These are phyloP conservation scores for western clawed frog (Xenopus tropicalis) DNA, from an alignment of 2,113 vertebrate species.

Conservation along the genomic window DNA sequence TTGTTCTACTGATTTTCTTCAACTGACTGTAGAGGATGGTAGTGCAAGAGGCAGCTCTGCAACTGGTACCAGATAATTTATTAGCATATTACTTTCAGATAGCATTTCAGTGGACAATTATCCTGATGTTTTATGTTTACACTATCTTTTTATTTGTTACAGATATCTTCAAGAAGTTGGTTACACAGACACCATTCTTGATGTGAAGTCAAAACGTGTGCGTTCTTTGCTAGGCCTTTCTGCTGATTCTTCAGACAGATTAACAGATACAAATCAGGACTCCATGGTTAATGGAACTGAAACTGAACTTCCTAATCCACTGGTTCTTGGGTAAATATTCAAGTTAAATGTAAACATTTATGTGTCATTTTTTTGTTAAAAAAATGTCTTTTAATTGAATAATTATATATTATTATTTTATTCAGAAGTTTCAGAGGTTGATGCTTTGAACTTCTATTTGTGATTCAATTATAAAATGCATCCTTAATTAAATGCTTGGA, in stretches of 20 bases:
- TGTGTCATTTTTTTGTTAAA: neutral
- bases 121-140: slow-evolving; percentile 35
- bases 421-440: too few species aligned
- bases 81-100: slow-evolving; percentile 51
- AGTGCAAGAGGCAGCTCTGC: slow-evolving; percentile 72
- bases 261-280: slow-evolving; percentile 75
- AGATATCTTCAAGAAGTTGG: slow-evolving; percentile 97
- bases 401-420: too few species aligned
- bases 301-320: slow-evolving; percentile 73
- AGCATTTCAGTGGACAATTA: slow-evolving; percentile 17
- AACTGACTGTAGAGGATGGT: slow-evolving; percentile 83
- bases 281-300: slow-evolving; percentile 91
- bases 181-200: slow-evolving; percentile 90
- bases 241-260: slow-evolving; percentile 75
- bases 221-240: slow-evolving; percentile 84
- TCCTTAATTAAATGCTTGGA: too few species aligned
- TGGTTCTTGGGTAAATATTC: slow-evolving; percentile 77
- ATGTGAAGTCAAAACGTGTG: slow-evolving; percentile 92
- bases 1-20: slow-evolving; percentile 70
- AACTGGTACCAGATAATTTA: slow-evolving; percentile 71
- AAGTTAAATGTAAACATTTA: neutral
- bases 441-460: too few species aligned
- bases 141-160: slow-evolving; percentile 30
- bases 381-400: too few species aligned
- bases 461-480: too few species aligned